Conservation (phyloP, 2,113 vertebrate species). For the Pontoporia blainvillei region DNA sequence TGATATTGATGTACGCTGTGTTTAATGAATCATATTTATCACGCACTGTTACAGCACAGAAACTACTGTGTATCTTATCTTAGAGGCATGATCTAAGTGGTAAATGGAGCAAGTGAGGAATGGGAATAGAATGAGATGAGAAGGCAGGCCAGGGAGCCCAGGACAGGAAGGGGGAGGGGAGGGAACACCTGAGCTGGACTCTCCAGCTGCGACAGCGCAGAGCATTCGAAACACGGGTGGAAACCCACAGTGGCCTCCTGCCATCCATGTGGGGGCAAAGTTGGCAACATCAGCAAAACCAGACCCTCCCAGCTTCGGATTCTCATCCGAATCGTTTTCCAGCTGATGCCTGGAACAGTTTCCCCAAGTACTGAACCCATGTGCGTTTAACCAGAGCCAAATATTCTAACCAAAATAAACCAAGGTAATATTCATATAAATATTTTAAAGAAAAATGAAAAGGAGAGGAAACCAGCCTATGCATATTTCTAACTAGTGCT, state of each 20-base stretch:
- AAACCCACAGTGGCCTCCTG: neutral
- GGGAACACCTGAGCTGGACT: neutral
- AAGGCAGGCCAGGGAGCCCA: neutral
- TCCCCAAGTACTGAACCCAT: neutral
- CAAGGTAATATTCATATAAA: neutral
- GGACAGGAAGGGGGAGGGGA: neutral
- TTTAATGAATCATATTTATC: slow-evolving; percentile 59
- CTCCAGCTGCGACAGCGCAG: neutral
- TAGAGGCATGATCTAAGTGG: slow-evolving; percentile 4
- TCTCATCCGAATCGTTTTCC: neutral
- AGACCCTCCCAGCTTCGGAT: neutral
- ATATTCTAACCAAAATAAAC: neutral
- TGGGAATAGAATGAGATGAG: neutral
- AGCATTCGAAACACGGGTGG: neutral
- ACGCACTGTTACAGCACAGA: neutral
- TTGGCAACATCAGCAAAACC: neutral
- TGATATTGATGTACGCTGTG: slow-evolving; percentile 29
- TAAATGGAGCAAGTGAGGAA: neutral
- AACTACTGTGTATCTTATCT: slow-evolving; percentile 2
- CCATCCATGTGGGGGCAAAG: neutral
- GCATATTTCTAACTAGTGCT: neutral
- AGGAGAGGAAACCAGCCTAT: neutral
- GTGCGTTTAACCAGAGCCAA: neutral
- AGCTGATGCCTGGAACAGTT: neutral
- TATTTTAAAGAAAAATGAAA: neutral